These are phyloP conservation scores for Callocephalon fimbriatum DNA, from an alignment of 2,113 vertebrate genomes.

Conservation along the genomic window DNA sequence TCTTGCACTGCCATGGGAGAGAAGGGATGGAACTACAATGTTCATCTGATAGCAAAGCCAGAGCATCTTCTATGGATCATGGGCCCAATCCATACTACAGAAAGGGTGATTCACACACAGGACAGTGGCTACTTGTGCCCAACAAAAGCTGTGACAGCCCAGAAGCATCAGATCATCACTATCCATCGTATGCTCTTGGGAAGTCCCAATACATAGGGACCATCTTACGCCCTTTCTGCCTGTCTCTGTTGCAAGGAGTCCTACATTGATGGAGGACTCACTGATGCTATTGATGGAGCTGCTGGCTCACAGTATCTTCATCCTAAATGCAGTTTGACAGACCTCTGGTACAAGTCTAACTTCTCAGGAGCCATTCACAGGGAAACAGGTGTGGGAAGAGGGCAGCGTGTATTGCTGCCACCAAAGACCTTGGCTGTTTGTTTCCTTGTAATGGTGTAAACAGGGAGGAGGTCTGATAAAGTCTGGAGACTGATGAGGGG, in stretches of 20 bases:
- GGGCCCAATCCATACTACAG: neutral
- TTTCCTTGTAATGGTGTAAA: neutral
- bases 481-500: neutral
- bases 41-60: neutral
- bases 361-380: neutral
- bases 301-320: neutral
- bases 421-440: neutral
- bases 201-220: neutral
- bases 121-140: neutral
- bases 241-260: neutral
- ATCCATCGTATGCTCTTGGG: too few relatives aligned
- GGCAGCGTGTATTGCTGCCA: neutral
- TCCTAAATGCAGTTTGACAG: neutral
- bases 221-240: neutral
- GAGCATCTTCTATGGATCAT: neutral
- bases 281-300: neutral
- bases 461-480: neutral
- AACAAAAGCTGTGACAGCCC: neutral
- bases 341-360: neutral
- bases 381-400: neutral
- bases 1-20: neutral
- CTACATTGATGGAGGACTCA: accelerated
- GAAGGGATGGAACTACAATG: neutral
- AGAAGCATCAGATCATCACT: neutral
- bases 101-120: neutral